phyloP scores from a whole-genome alignment of 2,888 invertebrate species.

The Diaperis boleti region DNA sequence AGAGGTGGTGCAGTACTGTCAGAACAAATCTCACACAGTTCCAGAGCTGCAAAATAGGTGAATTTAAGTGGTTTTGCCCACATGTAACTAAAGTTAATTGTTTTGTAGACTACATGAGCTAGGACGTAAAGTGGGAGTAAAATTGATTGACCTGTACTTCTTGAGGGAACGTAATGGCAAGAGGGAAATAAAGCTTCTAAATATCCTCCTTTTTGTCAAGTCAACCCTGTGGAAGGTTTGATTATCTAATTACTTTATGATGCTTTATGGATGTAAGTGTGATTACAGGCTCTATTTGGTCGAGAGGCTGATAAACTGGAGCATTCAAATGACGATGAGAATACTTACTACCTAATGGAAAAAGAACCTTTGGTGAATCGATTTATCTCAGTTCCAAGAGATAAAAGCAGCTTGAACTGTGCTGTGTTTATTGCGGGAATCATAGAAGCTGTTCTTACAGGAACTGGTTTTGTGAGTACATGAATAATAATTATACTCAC shows the following conservation, averaged over 20 bases:
- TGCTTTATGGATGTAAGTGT: neutral
- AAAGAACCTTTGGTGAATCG: constrained; percentile 96
- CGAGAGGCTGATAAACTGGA: constrained; percentile 99
- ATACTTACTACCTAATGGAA: constrained; percentile 98
- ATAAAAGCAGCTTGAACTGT: constrained; percentile 97
- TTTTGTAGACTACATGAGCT: constrained; percentile 86
- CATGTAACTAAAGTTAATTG: constrained; percentile 4
- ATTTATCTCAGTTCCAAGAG: constrained; percentile 97
- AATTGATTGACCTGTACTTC: constrained; percentile 93
- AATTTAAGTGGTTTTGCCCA: neutral
- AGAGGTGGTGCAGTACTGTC: constrained; percentile 98
- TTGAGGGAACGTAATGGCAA: constrained; percentile 94
- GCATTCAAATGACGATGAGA: constrained; percentile 98
- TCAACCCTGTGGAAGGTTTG: constrained; percentile 95
- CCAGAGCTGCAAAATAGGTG: constrained; percentile 95
- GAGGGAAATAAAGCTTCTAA: constrained; percentile 93
- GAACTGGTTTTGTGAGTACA: constrained; percentile 94
- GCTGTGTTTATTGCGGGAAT: constrained; percentile 99
- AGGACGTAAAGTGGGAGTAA: constrained; percentile 94
- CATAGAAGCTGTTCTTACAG: constrained; percentile 93
- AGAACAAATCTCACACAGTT: constrained; percentile 94
- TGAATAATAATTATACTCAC: no score
- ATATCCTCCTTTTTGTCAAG: constrained; percentile 95
- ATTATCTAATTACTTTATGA: neutral
- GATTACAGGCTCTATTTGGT: constrained; percentile 87